Base-by-base conservation (phyloP, 2,113 vertebrate species). In the Gasterosteus aculeatus region DNA sequence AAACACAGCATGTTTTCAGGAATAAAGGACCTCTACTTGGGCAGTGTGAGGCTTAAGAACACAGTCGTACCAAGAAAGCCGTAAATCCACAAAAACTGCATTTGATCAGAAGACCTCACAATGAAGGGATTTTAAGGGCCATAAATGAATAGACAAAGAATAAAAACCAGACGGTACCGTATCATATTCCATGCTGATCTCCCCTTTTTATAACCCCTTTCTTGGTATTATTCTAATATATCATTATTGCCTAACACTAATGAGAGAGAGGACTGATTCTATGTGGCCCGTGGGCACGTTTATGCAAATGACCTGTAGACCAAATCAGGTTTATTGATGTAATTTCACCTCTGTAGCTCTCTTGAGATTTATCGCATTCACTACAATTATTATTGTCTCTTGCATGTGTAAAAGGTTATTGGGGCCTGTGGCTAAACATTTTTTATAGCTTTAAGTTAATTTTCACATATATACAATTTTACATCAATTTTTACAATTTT, bases 1-100 rank as follows among this genome's bases (percentile, higher is more conserved):
- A 87, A 60, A 65, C 74, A 66, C 81, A 64, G 78, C 80, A 70
- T 87, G 78, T 88, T 84, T 60, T 84, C 49, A 19, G 78, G 79
- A 83, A 87, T 86, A 77, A 39, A 72, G 64, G 67, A 77, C 64
- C 81, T 51, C 38, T 75, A 41, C 29, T 49, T 35, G 3, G 60
- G 61, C 57, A 49, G 81, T 73, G 73, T 77, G 81, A 46, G 69
- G 39, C 49, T 81, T 70, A 69, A 86, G 68, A 62, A 61, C 58
- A 67, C 57, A 66, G 19, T 56, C 35, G 44, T 35, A 68, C 41
- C 61, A 10, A 18, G 33, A 69, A 26, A 85, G 51, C 26, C 22
- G 3, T 6, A 69, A 44, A 10, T 29, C 35, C 35, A 19, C 10
- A 1, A 57, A 46, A 9, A 46, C 49, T 59, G 26, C 42, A 54